Base-by-base conservation (phyloP, 2,797 vertebrate species). In the Spondyliosoma cantharus region DNA sequence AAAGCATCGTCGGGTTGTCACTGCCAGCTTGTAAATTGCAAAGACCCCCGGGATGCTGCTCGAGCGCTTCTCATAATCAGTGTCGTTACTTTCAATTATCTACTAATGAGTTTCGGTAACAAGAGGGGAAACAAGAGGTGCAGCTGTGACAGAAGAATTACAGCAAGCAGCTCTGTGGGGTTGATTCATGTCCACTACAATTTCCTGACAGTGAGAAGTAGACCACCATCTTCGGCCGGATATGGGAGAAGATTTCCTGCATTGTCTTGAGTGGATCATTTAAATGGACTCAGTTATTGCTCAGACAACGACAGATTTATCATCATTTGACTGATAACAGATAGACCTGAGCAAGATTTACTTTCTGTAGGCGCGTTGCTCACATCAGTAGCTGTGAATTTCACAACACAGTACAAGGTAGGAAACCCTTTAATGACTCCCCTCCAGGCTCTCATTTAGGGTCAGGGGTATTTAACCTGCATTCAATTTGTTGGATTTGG, bases 1-100 rank as follows among this genome's bases (percentile, higher is more conserved):
- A 76, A 16, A 29, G 79, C 81, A 48, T 73, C 57, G 32, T 80
- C 78, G 8, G 29, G 73, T 56, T 86, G 86, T 86, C 83, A 82
- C 64, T 87, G 82, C 72, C 69, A 68, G 78, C 65, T 81, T 69
- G 76, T 77, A 89, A 92, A 91, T 83, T 80, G 74, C 87, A 78
- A 66, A 89, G 86, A 84, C 89, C 87, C 86, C 81, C 37, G 81
- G 85, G 90, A 90, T 72, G 80, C 79, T 42, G 64, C 84, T 79
- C 80, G 68, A 86, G 76, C 71, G 24, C 86, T 78, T 74, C 80
- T 87, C 84, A 87, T 92, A 87, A 94, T 93, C 89, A 88, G 68
- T 63, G 81, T 82, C 76, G 89, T 93, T 94, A 94, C 92, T 94
- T 94, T 95, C 94, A 96, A 95, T 96, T 94, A 95, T 92, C 91